Conservation (phyloP, 1,140 invertebrate genomes). For the Helicoverpa armigera region DNA sequence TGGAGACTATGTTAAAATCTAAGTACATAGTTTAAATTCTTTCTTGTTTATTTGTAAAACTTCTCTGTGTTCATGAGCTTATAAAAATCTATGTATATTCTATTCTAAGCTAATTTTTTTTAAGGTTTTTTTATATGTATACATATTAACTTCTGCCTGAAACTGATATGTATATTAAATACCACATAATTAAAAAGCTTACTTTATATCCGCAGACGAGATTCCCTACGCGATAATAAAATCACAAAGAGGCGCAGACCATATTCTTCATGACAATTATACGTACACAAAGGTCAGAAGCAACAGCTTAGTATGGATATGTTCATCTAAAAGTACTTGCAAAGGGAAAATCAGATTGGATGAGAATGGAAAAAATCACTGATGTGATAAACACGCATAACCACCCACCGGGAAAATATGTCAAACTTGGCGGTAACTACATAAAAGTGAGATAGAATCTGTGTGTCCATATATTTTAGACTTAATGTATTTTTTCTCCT, state of each 20-base stretch:
- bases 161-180: background rate
- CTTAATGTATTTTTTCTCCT: too few species aligned
- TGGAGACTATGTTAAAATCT: too few species aligned
- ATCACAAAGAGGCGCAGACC: conserved; percentile 48
- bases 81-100: too few species aligned
- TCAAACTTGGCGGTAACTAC: background rate
- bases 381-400: conserved; percentile 39
- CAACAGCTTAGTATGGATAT: conserved; percentile 6
- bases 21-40: too few species aligned
- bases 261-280: conserved; percentile 45
- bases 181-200: too few species aligned
- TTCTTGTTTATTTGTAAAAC: too few species aligned
- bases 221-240: conserved; percentile 31
- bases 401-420: conserved; percentile 38
- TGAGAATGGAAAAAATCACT: conserved; percentile 35
- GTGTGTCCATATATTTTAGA: background rate
- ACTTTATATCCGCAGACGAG: background rate
- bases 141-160: too few species aligned
- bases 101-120: too few species aligned
- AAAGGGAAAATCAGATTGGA: conserved; percentile 51
- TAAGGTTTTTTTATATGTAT: too few species aligned
- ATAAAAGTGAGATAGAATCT: background rate
- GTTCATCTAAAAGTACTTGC: conserved; percentile 41
- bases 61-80: too few species aligned
- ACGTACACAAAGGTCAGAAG: conserved; percentile 11